These are phyloP conservation scores for Clarias magur DNA, from an alignment of 2,113 vertebrate species.

Conservation along the genomic window DNA sequence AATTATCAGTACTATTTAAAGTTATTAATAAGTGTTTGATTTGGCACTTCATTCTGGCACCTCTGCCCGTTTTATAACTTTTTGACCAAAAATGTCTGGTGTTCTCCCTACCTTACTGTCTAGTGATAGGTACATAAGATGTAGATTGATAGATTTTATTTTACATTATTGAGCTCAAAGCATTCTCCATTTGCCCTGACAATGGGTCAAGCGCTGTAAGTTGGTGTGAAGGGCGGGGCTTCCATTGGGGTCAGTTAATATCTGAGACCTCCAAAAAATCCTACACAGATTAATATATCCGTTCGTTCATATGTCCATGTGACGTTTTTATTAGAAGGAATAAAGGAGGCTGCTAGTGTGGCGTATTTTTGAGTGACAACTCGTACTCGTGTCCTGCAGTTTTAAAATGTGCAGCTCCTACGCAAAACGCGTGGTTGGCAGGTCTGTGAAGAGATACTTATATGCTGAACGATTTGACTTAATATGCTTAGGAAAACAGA, in stretches of 20 bases:
- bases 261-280: not conserved
- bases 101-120: not conserved
- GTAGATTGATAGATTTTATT: not conserved
- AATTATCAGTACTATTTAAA: not conserved
- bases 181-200: not conserved
- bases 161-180: not conserved
- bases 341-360: not conserved
- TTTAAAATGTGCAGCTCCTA: not conserved
- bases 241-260: not conserved
- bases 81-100: not conserved
- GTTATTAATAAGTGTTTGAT: not conserved
- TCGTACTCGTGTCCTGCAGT: not conserved
- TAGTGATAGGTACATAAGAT: not conserved
- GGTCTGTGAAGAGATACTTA: constrained; percentile 74
- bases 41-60: not conserved
- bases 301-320: not conserved
- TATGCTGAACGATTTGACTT: constrained; percentile 71
- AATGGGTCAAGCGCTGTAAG: not conserved
- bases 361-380: not conserved
- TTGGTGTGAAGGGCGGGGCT: not conserved
- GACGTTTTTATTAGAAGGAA: not conserved
- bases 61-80: not conserved
- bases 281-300: not conserved
- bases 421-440: not conserved
- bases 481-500: constrained; percentile 62